phyloP scores from a whole-genome alignment of 2,797 vertebrate species.

The Pelochelys cantorii region DNA sequence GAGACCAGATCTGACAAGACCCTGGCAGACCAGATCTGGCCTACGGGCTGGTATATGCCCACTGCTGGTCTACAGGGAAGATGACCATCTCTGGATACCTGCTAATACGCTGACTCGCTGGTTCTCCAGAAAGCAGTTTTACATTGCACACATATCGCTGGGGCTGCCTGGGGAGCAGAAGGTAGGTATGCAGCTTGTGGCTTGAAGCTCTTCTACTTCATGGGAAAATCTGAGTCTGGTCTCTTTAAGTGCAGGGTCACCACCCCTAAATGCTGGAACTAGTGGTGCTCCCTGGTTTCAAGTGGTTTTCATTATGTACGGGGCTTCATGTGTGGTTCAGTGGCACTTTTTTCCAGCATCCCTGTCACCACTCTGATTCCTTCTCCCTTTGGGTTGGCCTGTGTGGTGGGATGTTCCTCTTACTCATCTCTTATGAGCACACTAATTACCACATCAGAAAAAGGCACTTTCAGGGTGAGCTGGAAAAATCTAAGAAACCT shows the following conservation, averaged over 20 bases:
- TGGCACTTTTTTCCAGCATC: too few species aligned
- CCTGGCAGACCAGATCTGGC: too few species aligned
- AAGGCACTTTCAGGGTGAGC: not conserved
- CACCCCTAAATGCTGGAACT: not conserved
- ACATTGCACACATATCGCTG: rapidly evolving
- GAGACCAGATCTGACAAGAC: too few species aligned
- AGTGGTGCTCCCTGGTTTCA: too few species aligned
- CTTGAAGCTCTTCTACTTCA: not conserved
- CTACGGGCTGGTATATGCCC: too few species aligned
- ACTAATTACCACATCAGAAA: rapidly evolving
- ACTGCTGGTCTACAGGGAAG: not conserved
- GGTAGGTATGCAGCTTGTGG: not conserved
- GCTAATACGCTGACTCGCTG: not conserved
- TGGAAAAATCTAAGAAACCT: not conserved
- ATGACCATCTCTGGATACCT: not conserved
- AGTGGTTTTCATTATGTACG: too few species aligned
- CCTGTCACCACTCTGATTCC: not conserved
- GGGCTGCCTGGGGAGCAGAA: not conserved
- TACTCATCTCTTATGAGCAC: rapidly evolving
- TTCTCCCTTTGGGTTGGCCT: rapidly evolving
- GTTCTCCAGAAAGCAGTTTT: not conserved
- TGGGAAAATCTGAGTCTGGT: not conserved
- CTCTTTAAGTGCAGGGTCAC: not conserved
- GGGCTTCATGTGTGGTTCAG: too few species aligned
- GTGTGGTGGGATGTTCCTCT: not conserved